Evolutionary conservation across 2,113 vertebrate genomes (phyloP).

Genomic region (Siphamia tubifer): DNA sequence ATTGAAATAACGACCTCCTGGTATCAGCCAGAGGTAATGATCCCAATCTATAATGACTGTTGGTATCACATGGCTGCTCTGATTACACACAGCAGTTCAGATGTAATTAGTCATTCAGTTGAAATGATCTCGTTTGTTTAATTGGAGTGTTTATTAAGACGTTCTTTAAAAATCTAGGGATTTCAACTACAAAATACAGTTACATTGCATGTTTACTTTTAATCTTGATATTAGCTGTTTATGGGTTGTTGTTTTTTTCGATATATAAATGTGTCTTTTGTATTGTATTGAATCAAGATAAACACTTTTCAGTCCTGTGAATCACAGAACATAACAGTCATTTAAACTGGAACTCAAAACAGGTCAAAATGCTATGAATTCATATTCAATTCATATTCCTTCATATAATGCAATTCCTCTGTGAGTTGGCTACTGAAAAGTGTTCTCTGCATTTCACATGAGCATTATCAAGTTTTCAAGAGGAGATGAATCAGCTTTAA

Average conservation of each 20-base stretch:
- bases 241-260: neutral
- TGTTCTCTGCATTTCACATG: no score
- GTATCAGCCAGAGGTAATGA: slow-evolving; percentile 16
- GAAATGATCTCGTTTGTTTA: slow-evolving; percentile 9
- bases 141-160: slow-evolving; percentile 12
- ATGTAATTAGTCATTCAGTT: slow-evolving; percentile 29
- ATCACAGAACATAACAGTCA: no score
- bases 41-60: neutral
- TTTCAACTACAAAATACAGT: neutral
- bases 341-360: no score
- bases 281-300: no score
- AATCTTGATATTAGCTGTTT: neutral
- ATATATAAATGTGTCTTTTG: no score
- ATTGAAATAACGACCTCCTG: slow-evolving; percentile 20
- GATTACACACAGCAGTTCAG: slow-evolving; percentile 30
- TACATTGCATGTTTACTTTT: neutral
- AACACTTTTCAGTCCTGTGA: no score
- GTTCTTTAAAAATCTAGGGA: neutral
- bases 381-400: no score
- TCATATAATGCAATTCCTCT: no score
- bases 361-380: no score
- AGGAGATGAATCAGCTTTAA: no score
- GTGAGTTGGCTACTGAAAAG: no score
- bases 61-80: slow-evolving; percentile 5
- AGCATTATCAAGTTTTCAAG: no score